phyloP scores from a whole-genome alignment of 2,797 vertebrate genomes.

The Myripristis jacobus region DNA sequence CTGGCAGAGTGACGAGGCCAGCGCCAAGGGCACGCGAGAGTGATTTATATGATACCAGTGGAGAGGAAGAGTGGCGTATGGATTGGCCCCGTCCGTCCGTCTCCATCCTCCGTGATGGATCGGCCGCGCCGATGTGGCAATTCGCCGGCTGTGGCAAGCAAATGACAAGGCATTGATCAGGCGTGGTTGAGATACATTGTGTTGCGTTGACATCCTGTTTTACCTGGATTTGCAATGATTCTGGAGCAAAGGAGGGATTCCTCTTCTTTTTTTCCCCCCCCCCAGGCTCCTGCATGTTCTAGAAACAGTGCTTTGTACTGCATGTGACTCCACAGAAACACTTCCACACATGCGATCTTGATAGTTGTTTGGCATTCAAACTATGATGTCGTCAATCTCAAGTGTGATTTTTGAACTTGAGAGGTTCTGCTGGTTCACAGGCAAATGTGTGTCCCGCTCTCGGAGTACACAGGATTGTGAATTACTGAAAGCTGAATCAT shows the following conservation, averaged over 20 bases:
- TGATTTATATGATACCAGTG: constrained; percentile 31
- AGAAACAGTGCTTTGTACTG: background rate
- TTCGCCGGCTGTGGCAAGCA: constrained; percentile 37
- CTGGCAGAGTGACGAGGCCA: constrained; percentile 15
- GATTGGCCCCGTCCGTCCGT: constrained; percentile 31
- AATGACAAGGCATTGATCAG: constrained; percentile 52
- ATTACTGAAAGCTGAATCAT: background rate
- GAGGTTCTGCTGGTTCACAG: too few species aligned
- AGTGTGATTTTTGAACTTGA: too few species aligned
- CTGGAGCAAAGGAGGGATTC: constrained; percentile 1
- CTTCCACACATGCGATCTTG: too few species aligned
- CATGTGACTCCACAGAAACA: background rate
- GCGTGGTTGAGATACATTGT: constrained; percentile 7
- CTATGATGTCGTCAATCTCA: too few species aligned
- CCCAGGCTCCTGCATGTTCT: too few species aligned
- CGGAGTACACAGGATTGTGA: background rate
- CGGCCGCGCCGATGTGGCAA: constrained; percentile 14
- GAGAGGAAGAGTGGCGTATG: background rate
- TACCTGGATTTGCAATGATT: background rate
- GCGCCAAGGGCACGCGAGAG: constrained; percentile 10
- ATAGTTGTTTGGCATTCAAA: too few species aligned
- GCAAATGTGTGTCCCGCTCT: too few species aligned
- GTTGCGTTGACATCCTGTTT: constrained; percentile 17
- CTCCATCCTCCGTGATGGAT: constrained; percentile 53
- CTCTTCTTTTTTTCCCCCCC: too few species aligned